Evolutionary conservation across 23 tunicate genomes (phyloP).

Genomic region (Halocynthia aurantium): DNA sequence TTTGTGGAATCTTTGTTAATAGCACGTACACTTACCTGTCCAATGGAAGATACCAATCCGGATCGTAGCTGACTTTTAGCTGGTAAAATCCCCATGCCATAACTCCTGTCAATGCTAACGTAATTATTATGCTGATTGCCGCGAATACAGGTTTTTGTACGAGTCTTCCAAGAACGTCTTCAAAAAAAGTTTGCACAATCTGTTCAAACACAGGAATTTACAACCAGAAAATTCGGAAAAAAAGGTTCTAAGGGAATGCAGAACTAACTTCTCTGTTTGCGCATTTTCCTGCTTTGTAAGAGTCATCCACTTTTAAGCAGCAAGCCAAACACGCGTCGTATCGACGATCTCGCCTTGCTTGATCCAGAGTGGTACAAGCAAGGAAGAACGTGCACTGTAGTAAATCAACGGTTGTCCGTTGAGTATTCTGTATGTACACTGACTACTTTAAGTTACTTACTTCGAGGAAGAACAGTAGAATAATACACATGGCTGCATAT

Average conservation of each 20-base stretch:
- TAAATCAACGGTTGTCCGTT: background rate
- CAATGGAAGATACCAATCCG: constrained; percentile 13
- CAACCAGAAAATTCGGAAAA: background rate
- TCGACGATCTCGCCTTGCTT: background rate
- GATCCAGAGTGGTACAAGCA: constrained; percentile 6
- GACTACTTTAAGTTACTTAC: background rate
- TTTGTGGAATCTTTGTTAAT: too few relatives aligned
- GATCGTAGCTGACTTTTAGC: constrained; percentile 15
- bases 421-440: background rate
- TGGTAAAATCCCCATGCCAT: constrained; percentile 21
- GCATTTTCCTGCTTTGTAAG: constrained; percentile 17
- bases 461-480: constrained; percentile 1
- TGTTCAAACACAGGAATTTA: background rate
- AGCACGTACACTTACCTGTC: constrained; percentile 3
- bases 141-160: background rate
- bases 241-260: background rate
- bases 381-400: constrained; percentile 16
- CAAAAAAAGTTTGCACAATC: constrained; percentile 7
- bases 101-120: background rate
- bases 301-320: constrained; percentile 1
- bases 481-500: constrained; percentile 11
- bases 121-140: background rate
- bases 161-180: constrained; percentile 16
- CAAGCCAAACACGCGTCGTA: constrained; percentile 19
- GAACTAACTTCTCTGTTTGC: background rate